Percentiles rank a stretch among this genome's conserved stretches.
Conservation (phyloP, 2,888 invertebrate genomes). For the Amblyjoppa fuscipennis region DNA sequence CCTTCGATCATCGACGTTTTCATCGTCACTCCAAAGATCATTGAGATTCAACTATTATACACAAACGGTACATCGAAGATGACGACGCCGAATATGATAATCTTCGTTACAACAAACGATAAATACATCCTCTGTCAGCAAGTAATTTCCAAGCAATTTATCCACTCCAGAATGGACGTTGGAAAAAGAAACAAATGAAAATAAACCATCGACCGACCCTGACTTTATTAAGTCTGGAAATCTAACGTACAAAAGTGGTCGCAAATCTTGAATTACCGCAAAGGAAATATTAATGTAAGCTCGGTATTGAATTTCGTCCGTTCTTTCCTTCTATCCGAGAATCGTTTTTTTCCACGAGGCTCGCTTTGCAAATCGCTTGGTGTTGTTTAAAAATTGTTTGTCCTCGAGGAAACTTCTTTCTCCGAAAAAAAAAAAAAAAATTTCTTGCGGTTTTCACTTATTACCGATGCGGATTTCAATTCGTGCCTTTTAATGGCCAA, state of each 20-base stretch:
- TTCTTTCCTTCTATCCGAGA: conserved; percentile 1
- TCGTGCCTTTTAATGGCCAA: conserved; percentile 54
- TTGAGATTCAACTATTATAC: conserved; percentile 13
- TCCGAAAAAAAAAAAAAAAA: background rate
- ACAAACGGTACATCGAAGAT: conserved; percentile 42
- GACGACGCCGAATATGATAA: conserved; percentile 38
- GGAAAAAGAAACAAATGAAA: background rate
- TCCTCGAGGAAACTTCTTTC: background rate
- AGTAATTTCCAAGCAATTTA: conserved; percentile 10
- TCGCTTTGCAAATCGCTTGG: background rate
- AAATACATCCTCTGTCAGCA: conserved; percentile 30
- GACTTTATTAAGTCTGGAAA: conserved; percentile 39
- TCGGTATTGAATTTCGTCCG: conserved; percentile 43
- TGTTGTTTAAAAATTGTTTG: background rate
- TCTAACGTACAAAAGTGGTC: conserved; percentile 10
- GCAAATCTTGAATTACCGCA: conserved; percentile 59
- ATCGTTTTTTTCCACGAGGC: background rate
- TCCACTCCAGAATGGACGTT: background rate
- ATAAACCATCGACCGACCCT: conserved; percentile 40
- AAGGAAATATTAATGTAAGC: conserved; percentile 45
- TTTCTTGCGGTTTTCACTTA: conserved; percentile 35
- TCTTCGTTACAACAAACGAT: conserved; percentile 25
- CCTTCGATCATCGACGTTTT: conserved; percentile 50
- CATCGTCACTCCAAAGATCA: conserved; percentile 28
- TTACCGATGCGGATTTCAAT: conserved; percentile 53